Evolutionary conservation across 1,140 invertebrate species (phyloP).

Genomic region (Mesaphorura yosii): DNA sequence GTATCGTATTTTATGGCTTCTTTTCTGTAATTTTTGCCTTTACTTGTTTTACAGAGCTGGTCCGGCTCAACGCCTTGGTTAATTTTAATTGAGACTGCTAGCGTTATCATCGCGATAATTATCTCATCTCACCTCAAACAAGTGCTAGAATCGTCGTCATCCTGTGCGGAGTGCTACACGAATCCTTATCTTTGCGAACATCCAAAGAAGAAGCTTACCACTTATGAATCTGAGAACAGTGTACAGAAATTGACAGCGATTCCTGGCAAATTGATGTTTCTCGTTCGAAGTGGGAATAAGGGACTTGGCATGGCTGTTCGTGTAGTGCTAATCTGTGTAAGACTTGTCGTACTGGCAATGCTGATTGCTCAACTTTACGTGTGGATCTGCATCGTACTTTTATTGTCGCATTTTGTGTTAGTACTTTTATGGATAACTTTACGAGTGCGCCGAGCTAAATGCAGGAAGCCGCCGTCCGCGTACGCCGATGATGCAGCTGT

Average conservation of each 20-base stretch:
- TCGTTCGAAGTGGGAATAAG: neutral
- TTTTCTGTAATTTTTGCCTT: neutral
- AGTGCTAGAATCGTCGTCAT: neutral
- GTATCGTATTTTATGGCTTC: neutral
- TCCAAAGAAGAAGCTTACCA: neutral
- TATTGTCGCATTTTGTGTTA: conserved; percentile 21
- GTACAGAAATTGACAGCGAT: too few species aligned
- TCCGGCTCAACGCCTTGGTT: conserved; percentile 14
- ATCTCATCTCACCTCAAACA: conserved; percentile 19
- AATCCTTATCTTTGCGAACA: neutral
- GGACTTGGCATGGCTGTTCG: conserved; percentile 6
- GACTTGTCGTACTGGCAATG: too few species aligned
- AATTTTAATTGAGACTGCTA: conserved; percentile 19
- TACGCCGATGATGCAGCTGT: neutral
- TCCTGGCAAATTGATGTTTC: neutral
- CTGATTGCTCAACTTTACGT: too few species aligned
- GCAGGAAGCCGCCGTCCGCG: neutral
- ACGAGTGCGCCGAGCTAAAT: conserved; percentile 8
- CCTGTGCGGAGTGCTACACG: neutral
- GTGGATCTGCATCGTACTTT: too few species aligned
- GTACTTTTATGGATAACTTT: conserved; percentile 21
- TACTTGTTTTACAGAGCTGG: conserved; percentile 16
- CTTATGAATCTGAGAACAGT: too few species aligned
- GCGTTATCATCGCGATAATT: conserved; percentile 17
- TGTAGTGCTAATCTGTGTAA: too few species aligned